These are phyloP conservation scores for Harlomillsia oculata DNA, from an alignment of 1,140 invertebrate genomes.

Conservation along the genomic window DNA sequence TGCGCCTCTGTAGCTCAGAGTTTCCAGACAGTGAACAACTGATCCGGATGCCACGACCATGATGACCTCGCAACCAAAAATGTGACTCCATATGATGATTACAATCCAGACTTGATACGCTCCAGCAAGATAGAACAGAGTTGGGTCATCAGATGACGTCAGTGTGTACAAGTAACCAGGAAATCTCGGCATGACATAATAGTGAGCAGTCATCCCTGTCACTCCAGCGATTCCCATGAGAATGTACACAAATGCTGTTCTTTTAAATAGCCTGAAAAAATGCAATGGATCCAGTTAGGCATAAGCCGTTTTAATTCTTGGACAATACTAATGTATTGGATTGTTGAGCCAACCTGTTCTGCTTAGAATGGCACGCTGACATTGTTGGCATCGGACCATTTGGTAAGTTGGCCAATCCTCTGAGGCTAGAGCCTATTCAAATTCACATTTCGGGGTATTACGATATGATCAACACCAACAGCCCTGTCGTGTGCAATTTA, in stretches of 20 bases:
- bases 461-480: too few species aligned
- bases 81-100: conserved; percentile 27
- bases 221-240: conserved; percentile 17
- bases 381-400: conserved; percentile 32
- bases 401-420: conserved; percentile 29
- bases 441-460: neutral
- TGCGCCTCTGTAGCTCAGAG: conserved; percentile 25
- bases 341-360: conserved; percentile 11
- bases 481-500: too few species aligned
- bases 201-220: conserved; percentile 21
- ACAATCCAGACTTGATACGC: conserved; percentile 33
- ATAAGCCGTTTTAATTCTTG: neutral
- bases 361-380: conserved; percentile 31
- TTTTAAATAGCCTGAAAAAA: conserved; percentile 16
- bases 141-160: conserved; percentile 15
- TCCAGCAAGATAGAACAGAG: conserved; percentile 10
- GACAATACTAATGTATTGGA: neutral
- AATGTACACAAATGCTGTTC: conserved; percentile 15
- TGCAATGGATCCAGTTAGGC: neutral
- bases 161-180: conserved; percentile 31
- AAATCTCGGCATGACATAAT: conserved; percentile 23
- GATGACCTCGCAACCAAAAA: conserved; percentile 26
- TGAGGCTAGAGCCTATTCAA: conserved; percentile 24
- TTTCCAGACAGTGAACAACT: conserved; percentile 31
- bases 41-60: conserved; percentile 23